phyloP scores from a whole-genome alignment of 1,140 invertebrate species.

The Papilio aristodemus region DNA sequence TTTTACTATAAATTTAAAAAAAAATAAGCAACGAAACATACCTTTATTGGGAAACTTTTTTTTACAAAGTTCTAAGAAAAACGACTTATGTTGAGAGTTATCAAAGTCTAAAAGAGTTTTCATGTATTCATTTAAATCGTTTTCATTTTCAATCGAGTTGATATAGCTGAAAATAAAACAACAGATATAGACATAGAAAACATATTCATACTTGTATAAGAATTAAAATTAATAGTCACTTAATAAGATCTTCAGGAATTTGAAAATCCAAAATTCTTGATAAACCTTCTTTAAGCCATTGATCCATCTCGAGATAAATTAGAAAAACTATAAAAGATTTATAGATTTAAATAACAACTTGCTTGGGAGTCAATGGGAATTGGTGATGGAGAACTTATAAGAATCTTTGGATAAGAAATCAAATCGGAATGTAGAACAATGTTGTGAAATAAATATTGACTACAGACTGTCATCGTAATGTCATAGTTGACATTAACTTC shows the following conservation, averaged over 20 bases:
- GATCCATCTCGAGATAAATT: constrained; percentile 68
- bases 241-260: constrained; percentile 83
- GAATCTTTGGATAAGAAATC: too few species aligned
- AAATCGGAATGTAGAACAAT: too few species aligned
- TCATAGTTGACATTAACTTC: too few species aligned
- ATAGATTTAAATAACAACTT: too few species aligned
- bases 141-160: constrained; percentile 82
- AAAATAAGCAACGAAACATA: constrained; percentile 40
- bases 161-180: constrained; percentile 80
- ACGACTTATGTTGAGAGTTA: constrained; percentile 83
- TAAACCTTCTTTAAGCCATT: constrained; percentile 81
- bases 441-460: too few species aligned
- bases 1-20: too few species aligned
- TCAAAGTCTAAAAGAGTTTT: constrained; percentile 84
- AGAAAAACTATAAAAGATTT: not conserved
- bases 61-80: constrained; percentile 84
- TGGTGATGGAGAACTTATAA: too few species aligned
- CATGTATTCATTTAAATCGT: constrained; percentile 86
- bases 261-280: constrained; percentile 83
- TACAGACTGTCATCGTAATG: too few species aligned
- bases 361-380: too few species aligned
- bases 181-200: constrained; percentile 16
- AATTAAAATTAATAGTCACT: constrained; percentile 72
- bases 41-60: constrained; percentile 69
- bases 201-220: constrained; percentile 18